Evolutionary conservation across 2,113 vertebrate genomes (phyloP).

Genomic region (Forbesichthys agassizii): DNA sequence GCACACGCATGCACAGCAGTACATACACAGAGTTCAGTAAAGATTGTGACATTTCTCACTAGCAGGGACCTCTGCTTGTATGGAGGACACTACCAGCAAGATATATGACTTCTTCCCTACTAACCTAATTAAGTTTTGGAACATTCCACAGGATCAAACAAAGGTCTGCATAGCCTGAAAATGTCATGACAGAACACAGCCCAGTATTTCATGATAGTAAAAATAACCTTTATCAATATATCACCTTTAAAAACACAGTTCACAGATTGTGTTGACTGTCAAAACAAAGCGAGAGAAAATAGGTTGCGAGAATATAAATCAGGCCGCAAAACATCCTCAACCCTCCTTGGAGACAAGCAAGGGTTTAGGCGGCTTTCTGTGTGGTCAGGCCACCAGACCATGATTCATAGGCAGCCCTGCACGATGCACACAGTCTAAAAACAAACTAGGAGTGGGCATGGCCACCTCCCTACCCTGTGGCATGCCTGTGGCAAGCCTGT

Average conservation of each 20-base stretch:
- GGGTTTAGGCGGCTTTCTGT: slow-evolving; percentile 16
- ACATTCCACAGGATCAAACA: slow-evolving; percentile 1
- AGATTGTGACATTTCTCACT: slow-evolving; percentile 10
- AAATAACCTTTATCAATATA: no score
- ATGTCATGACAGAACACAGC: not conserved
- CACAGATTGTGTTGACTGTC: no score
- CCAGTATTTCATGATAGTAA: no score
- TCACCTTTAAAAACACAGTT: no score
- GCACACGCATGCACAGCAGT: slow-evolving; percentile 3
- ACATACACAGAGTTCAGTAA: slow-evolving; percentile 33
- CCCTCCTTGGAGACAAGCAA: slow-evolving; percentile 5
- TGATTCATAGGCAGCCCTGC: slow-evolving; percentile 21
- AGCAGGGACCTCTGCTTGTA: not conserved
- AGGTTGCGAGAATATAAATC: not conserved
- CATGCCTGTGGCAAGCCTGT: slow-evolving; percentile 17
- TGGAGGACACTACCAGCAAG: slow-evolving; percentile 7
- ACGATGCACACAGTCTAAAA: slow-evolving; percentile 26
- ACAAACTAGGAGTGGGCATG: slow-evolving; percentile 18
- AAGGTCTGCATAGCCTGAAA: slow-evolving; percentile 1
- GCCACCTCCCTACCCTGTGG: slow-evolving; percentile 8
- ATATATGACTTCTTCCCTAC: slow-evolving; percentile 1
- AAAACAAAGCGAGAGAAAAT: no score
- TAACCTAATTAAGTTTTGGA: slow-evolving; percentile 15
- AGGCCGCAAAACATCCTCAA: slow-evolving; percentile 25
- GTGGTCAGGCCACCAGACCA: slow-evolving; percentile 11